Percentiles rank a stretch among this genome's conserved stretches.
Conservation (phyloP, 2,888 invertebrate genomes). For the Pheosia tremula region DNA sequence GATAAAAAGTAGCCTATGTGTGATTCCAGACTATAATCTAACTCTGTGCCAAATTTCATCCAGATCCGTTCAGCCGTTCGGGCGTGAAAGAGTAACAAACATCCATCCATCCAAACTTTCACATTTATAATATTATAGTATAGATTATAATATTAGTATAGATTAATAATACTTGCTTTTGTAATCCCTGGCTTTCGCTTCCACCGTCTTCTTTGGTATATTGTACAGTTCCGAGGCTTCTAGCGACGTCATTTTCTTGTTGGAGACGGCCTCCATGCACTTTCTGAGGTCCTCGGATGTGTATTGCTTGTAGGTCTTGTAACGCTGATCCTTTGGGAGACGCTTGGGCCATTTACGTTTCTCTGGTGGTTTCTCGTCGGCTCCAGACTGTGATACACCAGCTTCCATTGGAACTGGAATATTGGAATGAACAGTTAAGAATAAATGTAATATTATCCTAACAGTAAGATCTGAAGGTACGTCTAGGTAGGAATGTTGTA, state of each 20-base stretch:
- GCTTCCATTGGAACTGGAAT: conserved; percentile 5
- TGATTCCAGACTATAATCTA: no score
- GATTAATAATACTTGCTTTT: neutral
- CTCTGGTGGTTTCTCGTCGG: neutral
- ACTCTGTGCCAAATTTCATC: no score
- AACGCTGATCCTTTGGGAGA: conserved; percentile 30
- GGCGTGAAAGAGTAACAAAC: no score
- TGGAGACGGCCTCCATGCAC: conserved; percentile 43
- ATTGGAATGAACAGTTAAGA: neutral
- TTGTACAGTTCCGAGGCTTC: conserved; percentile 47
- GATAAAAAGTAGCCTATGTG: no score
- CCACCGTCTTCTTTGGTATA: conserved; percentile 57
- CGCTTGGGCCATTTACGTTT: conserved; percentile 38
- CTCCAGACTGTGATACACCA: neutral
- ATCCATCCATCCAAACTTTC: no score
- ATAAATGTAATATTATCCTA: no score
- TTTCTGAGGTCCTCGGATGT: conserved; percentile 38
- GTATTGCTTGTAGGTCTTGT: conserved; percentile 54
- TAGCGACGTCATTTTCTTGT: conserved; percentile 22
- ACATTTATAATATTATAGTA: no score
- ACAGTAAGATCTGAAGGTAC: neutral
- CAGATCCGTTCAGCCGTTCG: no score
- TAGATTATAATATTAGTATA: neutral
- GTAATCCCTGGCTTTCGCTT: conserved; percentile 23
- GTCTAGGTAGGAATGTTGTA: neutral